Evolutionary conservation across 2,888 invertebrate genomes (phyloP).

Genomic region (Augochlorella aurata): DNA sequence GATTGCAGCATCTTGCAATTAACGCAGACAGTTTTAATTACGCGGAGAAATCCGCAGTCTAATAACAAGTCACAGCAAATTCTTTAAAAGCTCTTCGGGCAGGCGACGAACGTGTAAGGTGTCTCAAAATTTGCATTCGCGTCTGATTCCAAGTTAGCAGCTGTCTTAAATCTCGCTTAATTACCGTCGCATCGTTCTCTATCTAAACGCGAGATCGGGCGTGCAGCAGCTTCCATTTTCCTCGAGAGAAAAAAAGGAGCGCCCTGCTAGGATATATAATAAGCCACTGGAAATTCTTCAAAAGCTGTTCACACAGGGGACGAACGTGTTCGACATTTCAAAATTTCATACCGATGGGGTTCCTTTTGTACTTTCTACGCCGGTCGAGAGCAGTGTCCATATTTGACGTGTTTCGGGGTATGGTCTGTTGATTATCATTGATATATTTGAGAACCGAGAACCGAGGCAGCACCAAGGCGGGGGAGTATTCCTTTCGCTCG

Average conservation of each 20-base stretch:
- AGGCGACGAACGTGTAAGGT: neutral
- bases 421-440: conserved; percentile 67
- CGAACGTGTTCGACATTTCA: conserved; percentile 12
- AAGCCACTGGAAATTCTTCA: neutral
- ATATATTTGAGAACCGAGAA: conserved; percentile 70
- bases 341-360: conserved; percentile 15
- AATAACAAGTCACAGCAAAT: no score
- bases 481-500: conserved; percentile 48
- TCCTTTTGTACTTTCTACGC: conserved; percentile 28
- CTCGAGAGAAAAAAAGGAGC: neutral
- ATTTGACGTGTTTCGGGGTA: conserved; percentile 69
- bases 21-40: no score
- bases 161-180: neutral
- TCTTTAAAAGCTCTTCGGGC: no score
- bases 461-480: conserved; percentile 43
- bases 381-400: conserved; percentile 74
- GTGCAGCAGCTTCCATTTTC: neutral
- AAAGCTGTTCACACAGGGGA: neutral
- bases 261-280: neutral
- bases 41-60: no score
- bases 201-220: neutral
- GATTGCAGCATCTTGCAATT: no score
- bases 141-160: conserved; percentile 2
- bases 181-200: neutral
- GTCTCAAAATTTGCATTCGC: neutral